Conservation (phyloP, 2,888 invertebrate genomes). For the Melanchra persicariae region DNA sequence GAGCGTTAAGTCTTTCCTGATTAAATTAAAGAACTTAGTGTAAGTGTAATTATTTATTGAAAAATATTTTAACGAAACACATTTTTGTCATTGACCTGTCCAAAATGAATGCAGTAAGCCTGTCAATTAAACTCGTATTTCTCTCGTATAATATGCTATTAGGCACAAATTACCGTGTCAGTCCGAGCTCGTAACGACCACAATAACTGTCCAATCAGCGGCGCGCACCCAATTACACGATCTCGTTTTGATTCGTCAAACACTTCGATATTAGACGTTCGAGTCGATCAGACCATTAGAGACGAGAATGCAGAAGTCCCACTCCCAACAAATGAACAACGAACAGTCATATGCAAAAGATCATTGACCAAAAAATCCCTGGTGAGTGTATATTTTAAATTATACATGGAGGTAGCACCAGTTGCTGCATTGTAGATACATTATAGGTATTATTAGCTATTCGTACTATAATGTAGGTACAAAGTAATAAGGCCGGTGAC, state of each 20-base stretch:
- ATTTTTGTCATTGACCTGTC: conserved; percentile 10
- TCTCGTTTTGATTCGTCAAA: conserved; percentile 72
- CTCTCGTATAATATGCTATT: conserved; percentile 8
- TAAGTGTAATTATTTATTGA: conserved; percentile 9
- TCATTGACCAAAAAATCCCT: too few relatives aligned
- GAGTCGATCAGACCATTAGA: conserved; percentile 1
- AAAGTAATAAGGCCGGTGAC: too few relatives aligned
- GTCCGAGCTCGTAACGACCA: neutral
- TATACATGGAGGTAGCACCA: too few relatives aligned
- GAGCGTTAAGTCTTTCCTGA: conserved; percentile 7
- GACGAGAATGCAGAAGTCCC: conserved; percentile 15
- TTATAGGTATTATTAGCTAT: too few relatives aligned
- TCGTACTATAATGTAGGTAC: too few relatives aligned
- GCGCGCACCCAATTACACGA: conserved; percentile 59
- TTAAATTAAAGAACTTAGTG: conserved; percentile 25
- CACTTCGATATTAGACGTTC: conserved; percentile 65
- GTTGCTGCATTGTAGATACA: too few relatives aligned
- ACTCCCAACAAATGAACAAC: neutral
- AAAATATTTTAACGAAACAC: conserved; percentile 4
- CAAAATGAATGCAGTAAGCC: neutral
- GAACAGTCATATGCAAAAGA: too few relatives aligned
- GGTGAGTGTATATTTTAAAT: too few relatives aligned
- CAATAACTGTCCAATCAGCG: conserved; percentile 53
- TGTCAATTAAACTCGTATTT: conserved; percentile 41
- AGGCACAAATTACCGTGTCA: conserved; percentile 38